Evolutionary conservation across 2,888 invertebrate genomes (phyloP).

Genomic region (Cephus nigrinus): DNA sequence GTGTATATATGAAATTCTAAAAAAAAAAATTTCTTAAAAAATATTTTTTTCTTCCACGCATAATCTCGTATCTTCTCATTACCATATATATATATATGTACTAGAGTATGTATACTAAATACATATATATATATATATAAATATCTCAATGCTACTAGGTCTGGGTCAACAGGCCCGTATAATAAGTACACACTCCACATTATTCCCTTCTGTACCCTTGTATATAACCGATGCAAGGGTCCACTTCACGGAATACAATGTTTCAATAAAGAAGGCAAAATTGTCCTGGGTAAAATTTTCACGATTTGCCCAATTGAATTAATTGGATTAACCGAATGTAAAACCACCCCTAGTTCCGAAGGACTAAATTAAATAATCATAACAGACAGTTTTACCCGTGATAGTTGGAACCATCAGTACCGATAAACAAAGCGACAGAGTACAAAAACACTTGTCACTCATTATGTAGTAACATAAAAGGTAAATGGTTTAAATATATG

Average conservation of each 20-base stretch:
- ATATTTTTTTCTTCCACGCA: too few species aligned
- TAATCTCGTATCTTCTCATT: too few species aligned
- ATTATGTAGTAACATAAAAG: not conserved
- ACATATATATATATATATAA: not conserved
- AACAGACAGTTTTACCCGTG: not conserved
- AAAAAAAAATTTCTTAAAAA: too few species aligned
- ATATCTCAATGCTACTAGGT: slow-evolving; percentile 1
- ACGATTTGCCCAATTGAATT: not conserved
- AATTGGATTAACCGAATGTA: not conserved
- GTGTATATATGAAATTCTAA: not conserved
- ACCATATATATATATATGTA: too few species aligned
- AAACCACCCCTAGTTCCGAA: not conserved
- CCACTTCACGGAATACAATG: not conserved
- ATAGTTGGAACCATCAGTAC: not conserved
- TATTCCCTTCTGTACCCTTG: not conserved
- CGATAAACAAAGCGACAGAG: not conserved
- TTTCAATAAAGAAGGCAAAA: not conserved
- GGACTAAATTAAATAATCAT: not conserved
- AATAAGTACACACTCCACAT: not conserved
- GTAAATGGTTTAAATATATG: not conserved
- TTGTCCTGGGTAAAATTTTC: not conserved
- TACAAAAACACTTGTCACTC: not conserved
- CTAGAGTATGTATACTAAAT: too few species aligned
- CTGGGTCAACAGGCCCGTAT: slow-evolving; percentile 7
- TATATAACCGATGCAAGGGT: not conserved